These are phyloP conservation scores for Metopolophium dirhodum DNA, from an alignment of 1,140 invertebrate genomes.

Conservation along the genomic window DNA sequence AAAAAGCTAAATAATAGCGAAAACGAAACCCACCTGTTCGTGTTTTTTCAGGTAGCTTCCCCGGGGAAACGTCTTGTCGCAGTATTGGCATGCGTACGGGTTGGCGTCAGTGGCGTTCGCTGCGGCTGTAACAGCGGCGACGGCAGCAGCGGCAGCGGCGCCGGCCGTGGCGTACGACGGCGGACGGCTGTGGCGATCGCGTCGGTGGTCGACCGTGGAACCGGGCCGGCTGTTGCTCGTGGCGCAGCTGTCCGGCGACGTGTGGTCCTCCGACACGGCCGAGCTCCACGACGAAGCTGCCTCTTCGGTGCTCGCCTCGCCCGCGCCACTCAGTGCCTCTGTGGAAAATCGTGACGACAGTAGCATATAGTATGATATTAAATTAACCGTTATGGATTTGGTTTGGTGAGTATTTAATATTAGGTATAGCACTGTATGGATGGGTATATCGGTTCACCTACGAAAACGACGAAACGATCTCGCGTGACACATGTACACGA, in stretches of 20 bases:
- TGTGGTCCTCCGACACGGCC: conserved; percentile 64
- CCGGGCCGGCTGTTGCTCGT: conserved; percentile 49
- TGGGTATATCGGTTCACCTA: not conserved
- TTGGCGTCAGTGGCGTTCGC: conserved; percentile 74
- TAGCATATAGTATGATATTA: not conserved
- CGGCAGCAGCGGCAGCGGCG: conserved; percentile 71
- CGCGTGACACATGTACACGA: too few relatives aligned
- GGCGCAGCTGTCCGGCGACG: conserved; percentile 61
- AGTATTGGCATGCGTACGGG: conserved; percentile 89
- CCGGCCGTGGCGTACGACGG: conserved; percentile 69
- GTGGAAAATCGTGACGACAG: conserved; percentile 57
- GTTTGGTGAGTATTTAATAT: not conserved
- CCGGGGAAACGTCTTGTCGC: conserved; percentile 87
- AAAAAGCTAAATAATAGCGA: not conserved
- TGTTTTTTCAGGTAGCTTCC: conserved; percentile 88
- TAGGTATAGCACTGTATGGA: not conserved
- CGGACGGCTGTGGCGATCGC: conserved; percentile 61
- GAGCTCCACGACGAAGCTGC: conserved; percentile 70
- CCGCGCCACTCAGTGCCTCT: conserved; percentile 70
- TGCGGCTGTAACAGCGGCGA: conserved; percentile 68
- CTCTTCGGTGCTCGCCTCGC: conserved; percentile 62
- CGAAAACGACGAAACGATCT: not conserved
- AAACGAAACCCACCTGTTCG: conserved; percentile 78
- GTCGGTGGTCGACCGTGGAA: conserved; percentile 27
- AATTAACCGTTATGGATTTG: not conserved